Conservation (phyloP, 2,113 vertebrate species). For the Bambusicola thoracicus region DNA sequence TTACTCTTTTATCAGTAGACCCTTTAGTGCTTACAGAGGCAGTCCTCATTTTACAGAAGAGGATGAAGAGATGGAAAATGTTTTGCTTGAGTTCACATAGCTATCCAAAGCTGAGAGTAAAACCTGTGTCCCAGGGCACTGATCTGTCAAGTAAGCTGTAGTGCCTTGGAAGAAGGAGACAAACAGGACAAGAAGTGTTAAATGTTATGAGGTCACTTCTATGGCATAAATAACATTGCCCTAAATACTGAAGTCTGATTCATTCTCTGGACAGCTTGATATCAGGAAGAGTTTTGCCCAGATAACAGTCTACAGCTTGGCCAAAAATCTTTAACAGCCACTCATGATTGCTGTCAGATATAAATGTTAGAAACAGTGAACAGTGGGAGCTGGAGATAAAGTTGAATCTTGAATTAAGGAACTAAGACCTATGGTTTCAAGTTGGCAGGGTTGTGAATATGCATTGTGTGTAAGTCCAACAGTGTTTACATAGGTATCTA, state of each 20-base stretch:
- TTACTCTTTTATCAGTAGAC: neutral
- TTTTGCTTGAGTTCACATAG: constrained; percentile 13
- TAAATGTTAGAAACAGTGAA: neutral
- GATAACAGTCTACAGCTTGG: neutral
- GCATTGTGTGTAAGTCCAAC: neutral
- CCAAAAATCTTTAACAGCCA: neutral
- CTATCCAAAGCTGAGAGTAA: constrained; percentile 16
- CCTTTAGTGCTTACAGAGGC: neutral
- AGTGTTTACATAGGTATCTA: neutral
- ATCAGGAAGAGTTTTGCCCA: neutral
- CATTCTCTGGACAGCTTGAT: neutral
- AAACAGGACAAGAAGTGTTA: neutral
- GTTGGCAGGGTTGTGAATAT: neutral
- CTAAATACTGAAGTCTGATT: constrained; percentile 14
- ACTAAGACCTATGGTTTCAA: neutral
- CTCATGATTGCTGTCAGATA: neutral
- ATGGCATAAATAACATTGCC: neutral
- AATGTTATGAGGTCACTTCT: neutral
- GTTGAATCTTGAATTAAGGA: neutral
- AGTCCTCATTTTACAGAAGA: neutral
- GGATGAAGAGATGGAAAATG: neutral
- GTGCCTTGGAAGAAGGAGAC: neutral
- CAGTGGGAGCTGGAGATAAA: neutral
- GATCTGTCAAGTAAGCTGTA: constrained; percentile 6
- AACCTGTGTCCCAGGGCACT: constrained; percentile 5